A percentile compares a stretch with the other conserved stretches of the same genome.
phyloP scores from a whole-genome alignment of 2,888 invertebrate genomes.

The Eupithecia pulchellata region DNA sequence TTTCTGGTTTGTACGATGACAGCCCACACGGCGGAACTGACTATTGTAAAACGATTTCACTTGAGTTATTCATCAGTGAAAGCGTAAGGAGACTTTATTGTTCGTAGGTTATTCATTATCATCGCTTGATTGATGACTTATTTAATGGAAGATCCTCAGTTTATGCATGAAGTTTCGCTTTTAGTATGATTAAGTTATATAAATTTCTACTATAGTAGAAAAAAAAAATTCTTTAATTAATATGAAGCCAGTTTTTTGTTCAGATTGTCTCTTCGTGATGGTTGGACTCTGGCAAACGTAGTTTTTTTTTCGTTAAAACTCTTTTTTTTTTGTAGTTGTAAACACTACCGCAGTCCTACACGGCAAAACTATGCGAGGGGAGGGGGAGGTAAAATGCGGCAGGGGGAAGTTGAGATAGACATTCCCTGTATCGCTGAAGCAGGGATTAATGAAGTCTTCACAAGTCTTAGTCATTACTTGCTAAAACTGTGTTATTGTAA shows the following conservation, averaged over 20 bases:
- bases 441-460: background rate
- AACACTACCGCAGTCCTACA: too few species aligned
- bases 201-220: background rate
- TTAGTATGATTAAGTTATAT: background rate
- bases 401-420: too few species aligned
- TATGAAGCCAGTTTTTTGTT: too few species aligned
- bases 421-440: too few species aligned
- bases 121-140: constrained; percentile 38
- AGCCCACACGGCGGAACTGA: constrained; percentile 58
- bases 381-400: too few species aligned
- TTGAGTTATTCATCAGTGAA: constrained; percentile 67
- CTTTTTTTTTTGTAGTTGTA: too few species aligned
- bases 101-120: constrained; percentile 42
- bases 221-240: too few species aligned
- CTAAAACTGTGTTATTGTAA: too few species aligned
- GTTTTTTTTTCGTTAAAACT: too few species aligned
- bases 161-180: background rate
- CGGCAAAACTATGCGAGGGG: too few species aligned
- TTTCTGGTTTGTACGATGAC: constrained; percentile 48
- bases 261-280: too few species aligned
- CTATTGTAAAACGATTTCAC: constrained; percentile 74
- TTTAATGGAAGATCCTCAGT: constrained; percentile 25
- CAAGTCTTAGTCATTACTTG: background rate
- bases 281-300: too few species aligned
- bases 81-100: constrained; percentile 67